Conservation (phyloP, 2,113 vertebrate species). For the Strix uralensis region DNA sequence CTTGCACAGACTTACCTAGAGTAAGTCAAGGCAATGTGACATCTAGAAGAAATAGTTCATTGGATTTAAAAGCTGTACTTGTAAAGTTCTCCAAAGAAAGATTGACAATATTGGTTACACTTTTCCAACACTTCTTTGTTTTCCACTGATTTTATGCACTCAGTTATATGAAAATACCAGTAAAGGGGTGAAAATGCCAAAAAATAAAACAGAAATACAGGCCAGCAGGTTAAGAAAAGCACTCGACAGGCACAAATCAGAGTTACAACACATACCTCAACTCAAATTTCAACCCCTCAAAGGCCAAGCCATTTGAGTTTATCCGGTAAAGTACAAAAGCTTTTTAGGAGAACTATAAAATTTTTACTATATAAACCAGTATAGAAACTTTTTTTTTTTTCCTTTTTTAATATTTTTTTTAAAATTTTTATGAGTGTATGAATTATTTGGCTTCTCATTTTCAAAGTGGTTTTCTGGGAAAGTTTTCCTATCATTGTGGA, state of each 20-base stretch:
- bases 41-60: background rate
- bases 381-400: background rate
- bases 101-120: background rate
- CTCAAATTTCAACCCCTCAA: background rate
- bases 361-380: background rate
- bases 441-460: background rate
- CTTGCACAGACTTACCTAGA: background rate
- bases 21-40: background rate
- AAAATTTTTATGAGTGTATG: no score
- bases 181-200: background rate
- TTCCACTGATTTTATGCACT: background rate
- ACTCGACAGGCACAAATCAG: background rate
- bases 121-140: background rate
- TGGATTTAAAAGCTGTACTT: background rate
- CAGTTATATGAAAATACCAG: background rate
- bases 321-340: background rate
- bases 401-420: rapidly evolving
- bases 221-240: background rate
- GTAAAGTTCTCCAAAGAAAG: background rate
- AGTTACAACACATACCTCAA: background rate
- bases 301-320: background rate
- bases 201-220: background rate
- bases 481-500: background rate
- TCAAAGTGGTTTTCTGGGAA: background rate
- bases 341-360: background rate